Percentiles rank a stretch among this genome's conserved stretches.
These are phyloP conservation scores for Gadopsis marmoratus DNA, from an alignment of 2,797 vertebrate genomes.

Conservation along the genomic window DNA sequence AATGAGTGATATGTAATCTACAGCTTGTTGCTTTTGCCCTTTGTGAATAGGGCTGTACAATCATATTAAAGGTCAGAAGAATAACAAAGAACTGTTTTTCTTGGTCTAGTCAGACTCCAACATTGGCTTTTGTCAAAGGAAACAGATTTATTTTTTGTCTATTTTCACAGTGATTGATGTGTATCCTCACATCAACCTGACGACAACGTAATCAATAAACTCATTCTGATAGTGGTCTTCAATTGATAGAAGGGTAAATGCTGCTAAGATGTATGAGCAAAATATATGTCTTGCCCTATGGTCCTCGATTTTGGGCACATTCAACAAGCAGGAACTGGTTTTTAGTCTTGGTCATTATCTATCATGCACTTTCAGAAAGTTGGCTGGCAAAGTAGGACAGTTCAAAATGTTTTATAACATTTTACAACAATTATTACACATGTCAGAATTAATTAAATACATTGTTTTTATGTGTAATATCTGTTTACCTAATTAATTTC, in stretches of 20 bases:
- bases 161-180: constrained; percentile 67
- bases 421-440: neutral
- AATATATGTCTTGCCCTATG: constrained; percentile 35
- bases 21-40: constrained; percentile 78
- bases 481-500: constrained; percentile 1
- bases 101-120: constrained; percentile 42
- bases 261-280: constrained; percentile 53
- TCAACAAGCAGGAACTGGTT: neutral
- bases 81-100: constrained; percentile 71
- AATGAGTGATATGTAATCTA: constrained; percentile 77
- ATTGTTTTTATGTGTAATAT: neutral
- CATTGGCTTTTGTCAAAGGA: constrained; percentile 56
- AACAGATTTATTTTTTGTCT: constrained; percentile 38
- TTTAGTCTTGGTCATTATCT: neutral
- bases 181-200: constrained; percentile 62
- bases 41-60: constrained; percentile 72
- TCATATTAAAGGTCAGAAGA: constrained; percentile 82
- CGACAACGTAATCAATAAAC: constrained; percentile 74
- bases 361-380: constrained; percentile 26
- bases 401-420: neutral
- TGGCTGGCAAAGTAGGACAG: neutral
- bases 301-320: constrained; percentile 7
- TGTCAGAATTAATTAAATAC: neutral
- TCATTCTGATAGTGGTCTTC: constrained; percentile 70
- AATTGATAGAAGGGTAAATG: constrained; percentile 65